phyloP scores from a whole-genome alignment of 1,140 invertebrate genomes.

The Tribolium castaneum region DNA sequence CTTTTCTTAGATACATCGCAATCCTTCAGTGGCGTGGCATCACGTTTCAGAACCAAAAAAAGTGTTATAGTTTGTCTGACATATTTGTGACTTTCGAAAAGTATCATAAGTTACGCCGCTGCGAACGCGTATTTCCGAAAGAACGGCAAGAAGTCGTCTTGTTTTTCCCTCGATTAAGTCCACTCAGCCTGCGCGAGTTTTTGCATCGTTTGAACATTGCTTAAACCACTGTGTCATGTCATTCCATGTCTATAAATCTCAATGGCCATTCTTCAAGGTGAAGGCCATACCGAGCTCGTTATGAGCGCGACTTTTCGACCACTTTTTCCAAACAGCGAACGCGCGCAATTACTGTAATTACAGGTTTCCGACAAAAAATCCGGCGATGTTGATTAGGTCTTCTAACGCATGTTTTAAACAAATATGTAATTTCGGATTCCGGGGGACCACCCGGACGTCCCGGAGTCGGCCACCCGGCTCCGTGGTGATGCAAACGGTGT shows the following conservation, averaged over 20 bases:
- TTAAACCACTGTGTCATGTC: slow-evolving; percentile 13
- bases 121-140: no score
- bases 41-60: no score
- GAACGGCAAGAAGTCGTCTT: neutral
- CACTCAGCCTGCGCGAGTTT: slow-evolving; percentile 3
- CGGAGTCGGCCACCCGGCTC: neutral
- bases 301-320: slow-evolving; percentile 20
- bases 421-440: neutral
- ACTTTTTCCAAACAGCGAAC: neutral
- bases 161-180: neutral
- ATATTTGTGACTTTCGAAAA: no score
- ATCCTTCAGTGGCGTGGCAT: neutral
- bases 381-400: neutral
- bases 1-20: neutral
- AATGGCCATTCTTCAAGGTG: slow-evolving; percentile 21
- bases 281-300: slow-evolving; percentile 4
- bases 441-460: neutral
- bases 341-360: slow-evolving; percentile 11
- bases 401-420: neutral
- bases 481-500: neutral
- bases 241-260: slow-evolving; percentile 16
- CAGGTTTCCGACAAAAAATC: neutral
- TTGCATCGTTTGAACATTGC: neutral
- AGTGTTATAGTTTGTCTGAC: no score
- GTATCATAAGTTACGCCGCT: no score